A percentile compares a stretch with the other conserved stretches of the same genome.
These are phyloP conservation scores for Ferrisia virgata DNA, from an alignment of 2,888 invertebrate genomes.

Conservation along the genomic window DNA sequence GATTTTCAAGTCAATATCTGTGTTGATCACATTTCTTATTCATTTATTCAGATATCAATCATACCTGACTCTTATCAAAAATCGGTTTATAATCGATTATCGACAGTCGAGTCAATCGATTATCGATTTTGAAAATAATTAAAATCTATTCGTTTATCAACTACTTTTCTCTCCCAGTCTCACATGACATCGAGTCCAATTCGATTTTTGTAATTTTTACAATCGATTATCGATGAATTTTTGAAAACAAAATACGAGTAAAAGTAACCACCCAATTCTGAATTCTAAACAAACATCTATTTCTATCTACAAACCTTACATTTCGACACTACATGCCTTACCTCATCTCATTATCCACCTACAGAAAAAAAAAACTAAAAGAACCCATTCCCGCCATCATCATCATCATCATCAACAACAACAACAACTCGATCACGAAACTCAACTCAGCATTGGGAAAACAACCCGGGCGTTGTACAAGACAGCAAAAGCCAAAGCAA, in stretches of 20 bases:
- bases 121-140: not conserved
- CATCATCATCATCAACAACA: too few relatives aligned
- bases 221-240: not conserved
- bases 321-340: too few relatives aligned
- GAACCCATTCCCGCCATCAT: not conserved
- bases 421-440: constrained; percentile 15
- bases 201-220: not conserved
- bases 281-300: not conserved
- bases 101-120: not conserved
- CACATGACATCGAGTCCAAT: too few relatives aligned
- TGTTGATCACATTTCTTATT: too few relatives aligned
- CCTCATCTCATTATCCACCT: too few relatives aligned
- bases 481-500: not conserved
- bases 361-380: not conserved
- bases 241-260: too few relatives aligned
- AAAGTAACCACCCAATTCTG: not conserved
- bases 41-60: too few relatives aligned
- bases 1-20: too few relatives aligned
- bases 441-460: not conserved
- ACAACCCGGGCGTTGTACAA: not conserved
- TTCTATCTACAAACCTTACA: not conserved
- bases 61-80: too few relatives aligned
- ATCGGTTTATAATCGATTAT: not conserved
- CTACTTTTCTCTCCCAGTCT: too few relatives aligned
- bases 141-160: not conserved